Conservation (phyloP, 30 jellyfish, hydroid and myxozoan species). For the Nemopilema nomurai region DNA sequence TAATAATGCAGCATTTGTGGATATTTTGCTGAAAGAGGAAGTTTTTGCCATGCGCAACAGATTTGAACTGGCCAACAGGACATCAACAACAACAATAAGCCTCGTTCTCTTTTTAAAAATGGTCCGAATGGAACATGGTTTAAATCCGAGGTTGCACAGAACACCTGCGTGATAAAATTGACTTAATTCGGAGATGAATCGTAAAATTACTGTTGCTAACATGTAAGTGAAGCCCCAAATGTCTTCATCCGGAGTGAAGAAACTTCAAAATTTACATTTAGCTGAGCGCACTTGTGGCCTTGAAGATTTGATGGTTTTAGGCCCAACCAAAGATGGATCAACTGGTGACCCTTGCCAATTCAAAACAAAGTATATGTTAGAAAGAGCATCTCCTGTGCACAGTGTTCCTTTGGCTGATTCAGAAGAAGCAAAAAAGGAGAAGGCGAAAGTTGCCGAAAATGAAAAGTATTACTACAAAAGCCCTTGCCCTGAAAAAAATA, state of each 20-base stretch:
- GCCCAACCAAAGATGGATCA: conserved; percentile 4
- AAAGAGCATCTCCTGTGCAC: background rate
- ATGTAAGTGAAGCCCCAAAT: conserved; percentile 20
- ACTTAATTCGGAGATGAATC: background rate
- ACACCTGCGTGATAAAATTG: background rate
- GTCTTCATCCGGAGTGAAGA: conserved; percentile 53
- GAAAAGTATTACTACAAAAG: conserved; percentile 52
- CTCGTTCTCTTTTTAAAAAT: background rate
- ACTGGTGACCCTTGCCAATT: background rate
- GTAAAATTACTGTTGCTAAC: background rate
- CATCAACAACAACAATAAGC: background rate
- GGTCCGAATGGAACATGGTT: background rate
- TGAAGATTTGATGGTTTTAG: conserved; percentile 36
- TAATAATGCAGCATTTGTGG: too few relatives aligned
- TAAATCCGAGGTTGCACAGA: background rate
- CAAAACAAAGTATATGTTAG: conserved; percentile 17
- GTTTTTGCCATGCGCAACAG: too few relatives aligned
- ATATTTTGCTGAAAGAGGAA: too few relatives aligned
- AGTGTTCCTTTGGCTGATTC: conserved; percentile 28
- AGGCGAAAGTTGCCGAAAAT: conserved; percentile 25
- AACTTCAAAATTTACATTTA: conserved; percentile 63
- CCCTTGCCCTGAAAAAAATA: conserved; percentile 55
- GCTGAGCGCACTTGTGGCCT: conserved; percentile 56
- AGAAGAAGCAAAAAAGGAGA: conserved; percentile 16
- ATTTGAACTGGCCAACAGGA: too few relatives aligned